A percentile compares a stretch with the other conserved stretches of the same genome.
Evolutionary conservation across 2,113 vertebrate genomes (phyloP).

Genomic region (Trematocara stigmaticum): DNA sequence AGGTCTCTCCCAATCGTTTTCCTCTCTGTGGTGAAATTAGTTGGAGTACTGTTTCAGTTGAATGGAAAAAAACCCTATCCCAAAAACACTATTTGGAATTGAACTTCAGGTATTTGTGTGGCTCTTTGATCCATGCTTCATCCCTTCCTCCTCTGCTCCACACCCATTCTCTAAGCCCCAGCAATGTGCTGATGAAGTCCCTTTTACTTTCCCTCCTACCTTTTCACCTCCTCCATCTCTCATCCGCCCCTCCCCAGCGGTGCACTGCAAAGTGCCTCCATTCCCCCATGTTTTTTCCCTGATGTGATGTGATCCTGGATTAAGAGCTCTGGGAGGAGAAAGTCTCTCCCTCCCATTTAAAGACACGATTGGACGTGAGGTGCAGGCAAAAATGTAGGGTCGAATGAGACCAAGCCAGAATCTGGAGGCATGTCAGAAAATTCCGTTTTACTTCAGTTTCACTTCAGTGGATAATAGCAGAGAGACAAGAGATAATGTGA

Average conservation of each 20-base stretch:
- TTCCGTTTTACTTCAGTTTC: background rate
- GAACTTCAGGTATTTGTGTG: background rate
- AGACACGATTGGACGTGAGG: constrained; percentile 33
- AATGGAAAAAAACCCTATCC: background rate
- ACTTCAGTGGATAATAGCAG: background rate
- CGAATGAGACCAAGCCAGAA: background rate
- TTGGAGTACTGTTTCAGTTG: background rate
- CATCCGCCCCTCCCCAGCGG: background rate
- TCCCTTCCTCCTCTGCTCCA: background rate
- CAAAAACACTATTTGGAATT: background rate
- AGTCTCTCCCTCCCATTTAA: constrained; percentile 46
- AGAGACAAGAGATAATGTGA: background rate
- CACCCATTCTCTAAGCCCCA: constrained; percentile 16
- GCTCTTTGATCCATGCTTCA: background rate
- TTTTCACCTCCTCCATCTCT: constrained; percentile 13
- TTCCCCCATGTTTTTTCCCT: constrained; percentile 36
- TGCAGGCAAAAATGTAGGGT: constrained; percentile 3
- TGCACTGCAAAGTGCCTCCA: constrained; percentile 32
- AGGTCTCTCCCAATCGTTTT: constrained; percentile 12
- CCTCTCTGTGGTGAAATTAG: background rate
- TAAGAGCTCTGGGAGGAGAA: constrained; percentile 74
- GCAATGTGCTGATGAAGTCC: constrained; percentile 40
- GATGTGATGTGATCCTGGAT: constrained; percentile 69
- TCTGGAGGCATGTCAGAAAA: background rate
- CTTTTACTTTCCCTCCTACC: constrained; percentile 12